Evolutionary conservation across 1,140 invertebrate genomes (phyloP).

Genomic region (Apis mellifera): DNA sequence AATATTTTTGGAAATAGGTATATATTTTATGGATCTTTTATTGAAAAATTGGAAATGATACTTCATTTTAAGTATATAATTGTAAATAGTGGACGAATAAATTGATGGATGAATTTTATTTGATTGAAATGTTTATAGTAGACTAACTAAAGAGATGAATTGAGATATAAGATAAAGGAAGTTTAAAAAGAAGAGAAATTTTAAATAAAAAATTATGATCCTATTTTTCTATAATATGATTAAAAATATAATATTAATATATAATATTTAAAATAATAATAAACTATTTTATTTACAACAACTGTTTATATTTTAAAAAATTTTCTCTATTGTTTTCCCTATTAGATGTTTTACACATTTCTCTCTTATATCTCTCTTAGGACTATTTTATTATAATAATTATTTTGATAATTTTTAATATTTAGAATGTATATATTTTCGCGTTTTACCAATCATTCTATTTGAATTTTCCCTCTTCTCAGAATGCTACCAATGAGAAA

Average conservation of each 20-base stretch:
- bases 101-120: not conserved
- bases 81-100: not conserved
- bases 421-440: not conserved
- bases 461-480: not conserved
- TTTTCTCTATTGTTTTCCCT: too few species aligned
- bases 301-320: not conserved
- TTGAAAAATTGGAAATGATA: not conserved
- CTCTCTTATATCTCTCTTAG: not conserved
- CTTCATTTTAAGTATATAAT: not conserved
- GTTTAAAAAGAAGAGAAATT: too few species aligned
- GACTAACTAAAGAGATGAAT: too few species aligned
- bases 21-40: not conserved
- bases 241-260: not conserved
- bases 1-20: not conserved
- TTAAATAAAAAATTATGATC: not conserved
- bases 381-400: not conserved
- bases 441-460: not conserved
- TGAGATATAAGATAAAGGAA: too few species aligned
- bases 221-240: not conserved
- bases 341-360: too few species aligned
- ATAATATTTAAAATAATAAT: not conserved
- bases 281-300: not conserved
- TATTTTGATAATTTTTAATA: not conserved
- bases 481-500: conserved; percentile 34
- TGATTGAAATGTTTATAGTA: not conserved